These are phyloP conservation scores for Pseudonaja textilis DNA, from an alignment of 2,113 vertebrate species.

Conservation along the genomic window DNA sequence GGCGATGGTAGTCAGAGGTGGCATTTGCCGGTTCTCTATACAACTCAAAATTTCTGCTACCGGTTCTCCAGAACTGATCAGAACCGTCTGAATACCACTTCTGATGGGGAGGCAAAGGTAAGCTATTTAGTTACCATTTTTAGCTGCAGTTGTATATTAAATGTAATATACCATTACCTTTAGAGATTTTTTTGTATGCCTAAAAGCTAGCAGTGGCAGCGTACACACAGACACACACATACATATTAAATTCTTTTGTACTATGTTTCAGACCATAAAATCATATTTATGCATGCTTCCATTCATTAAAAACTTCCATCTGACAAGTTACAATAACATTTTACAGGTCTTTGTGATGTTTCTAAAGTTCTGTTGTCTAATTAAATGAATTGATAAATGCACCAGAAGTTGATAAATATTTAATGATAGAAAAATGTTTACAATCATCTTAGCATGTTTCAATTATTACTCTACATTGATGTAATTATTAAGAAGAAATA, in stretches of 20 bases:
- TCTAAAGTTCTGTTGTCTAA: neutral
- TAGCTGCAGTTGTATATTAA: neutral
- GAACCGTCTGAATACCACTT: too few relatives aligned
- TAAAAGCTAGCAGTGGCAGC: neutral
- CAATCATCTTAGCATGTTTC: constrained; percentile 11
- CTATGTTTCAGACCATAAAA: neutral
- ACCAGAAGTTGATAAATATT: neutral
- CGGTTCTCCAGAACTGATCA: too few relatives aligned
- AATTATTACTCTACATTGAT: neutral
- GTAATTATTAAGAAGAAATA: constrained; percentile 8
- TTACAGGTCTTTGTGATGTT: neutral
- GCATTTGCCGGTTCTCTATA: too few relatives aligned
- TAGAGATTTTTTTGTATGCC: neutral
- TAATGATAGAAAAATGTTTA: fast-evolving
- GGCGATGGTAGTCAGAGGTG: too few relatives aligned
- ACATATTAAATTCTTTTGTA: neutral
- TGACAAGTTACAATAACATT: neutral
- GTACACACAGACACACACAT: neutral
- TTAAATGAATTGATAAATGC: neutral
- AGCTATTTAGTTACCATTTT: neutral
- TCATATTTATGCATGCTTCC: neutral
- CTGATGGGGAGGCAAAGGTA: neutral
- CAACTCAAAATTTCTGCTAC: too few relatives aligned
- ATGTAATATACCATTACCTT: neutral
- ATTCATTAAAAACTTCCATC: neutral